These are phyloP conservation scores for Cantharis lateralis DNA, from an alignment of 2,888 invertebrate genomes.

Conservation along the genomic window DNA sequence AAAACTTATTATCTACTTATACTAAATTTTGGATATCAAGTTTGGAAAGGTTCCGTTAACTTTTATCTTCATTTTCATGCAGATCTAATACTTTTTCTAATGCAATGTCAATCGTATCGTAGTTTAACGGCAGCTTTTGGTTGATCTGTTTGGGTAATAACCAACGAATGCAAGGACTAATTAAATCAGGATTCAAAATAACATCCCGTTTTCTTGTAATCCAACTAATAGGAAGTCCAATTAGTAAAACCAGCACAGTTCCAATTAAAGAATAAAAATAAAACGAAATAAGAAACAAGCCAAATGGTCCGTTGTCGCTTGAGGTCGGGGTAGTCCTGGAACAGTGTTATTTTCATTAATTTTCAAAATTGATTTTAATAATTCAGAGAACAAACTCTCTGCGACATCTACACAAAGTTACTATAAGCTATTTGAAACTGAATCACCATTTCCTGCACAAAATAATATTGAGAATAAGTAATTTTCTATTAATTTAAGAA, in stretches of 20 bases:
- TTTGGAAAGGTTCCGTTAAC: too few species aligned
- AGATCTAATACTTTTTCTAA: neutral
- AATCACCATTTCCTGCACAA: too few species aligned
- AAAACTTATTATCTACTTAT: too few species aligned
- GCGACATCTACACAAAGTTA: too few species aligned
- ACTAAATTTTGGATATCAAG: too few species aligned
- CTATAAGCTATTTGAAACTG: too few species aligned
- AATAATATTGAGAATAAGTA: too few species aligned
- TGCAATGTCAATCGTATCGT: neutral
- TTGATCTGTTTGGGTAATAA: neutral
- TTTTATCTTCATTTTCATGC: neutral
- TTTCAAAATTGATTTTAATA: too few species aligned
- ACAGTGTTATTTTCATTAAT: too few species aligned
- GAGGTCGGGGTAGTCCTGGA: neutral
- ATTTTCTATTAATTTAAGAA: too few species aligned
- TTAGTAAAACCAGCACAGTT: slow-evolving; percentile 13
- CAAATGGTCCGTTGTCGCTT: slow-evolving; percentile 11
- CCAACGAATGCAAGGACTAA: slow-evolving; percentile 26
- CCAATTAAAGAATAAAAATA: slow-evolving; percentile 39
- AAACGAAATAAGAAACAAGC: slow-evolving; percentile 40
- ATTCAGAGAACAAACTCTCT: too few species aligned
- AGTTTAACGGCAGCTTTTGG: neutral
- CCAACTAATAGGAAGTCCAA: slow-evolving; percentile 35
- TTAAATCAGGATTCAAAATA: slow-evolving; percentile 25
- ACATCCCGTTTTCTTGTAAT: slow-evolving; percentile 12